Base-by-base conservation (phyloP, 2,113 vertebrate species). In the Bufo bufo region DNA sequence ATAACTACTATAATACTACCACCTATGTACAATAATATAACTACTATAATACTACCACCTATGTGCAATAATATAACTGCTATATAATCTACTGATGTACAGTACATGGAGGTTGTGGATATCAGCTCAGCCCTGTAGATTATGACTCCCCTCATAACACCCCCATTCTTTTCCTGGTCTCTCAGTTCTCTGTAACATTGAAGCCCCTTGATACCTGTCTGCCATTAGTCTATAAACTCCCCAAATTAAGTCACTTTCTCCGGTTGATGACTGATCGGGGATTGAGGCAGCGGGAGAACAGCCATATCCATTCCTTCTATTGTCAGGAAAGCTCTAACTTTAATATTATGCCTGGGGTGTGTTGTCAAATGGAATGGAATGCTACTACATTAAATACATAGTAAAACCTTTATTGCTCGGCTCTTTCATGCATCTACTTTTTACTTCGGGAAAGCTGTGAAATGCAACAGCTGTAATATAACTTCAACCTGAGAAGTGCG, bases 381-480 rank as follows among this genome's bases (percentile, higher is more conserved):
- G 85, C 85, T 58, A 23, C 85, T 63, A 87, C 77, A 81, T 87
- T 81, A 87, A 81, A 87, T 87, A 87, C 85, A 87, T 71, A 58
- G 77, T 87, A 87, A 87, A 81, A 81, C 58, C 85, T 87, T 87
- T 87, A 87, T 87, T 87, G 23, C 77, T 58, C 50, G 19, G 19
- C 47, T 87, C 78, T 45, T 81, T 69, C 77, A 74, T 72, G 65
- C 63, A 87, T 80, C 63, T 71, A 74, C 54, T 58, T 79, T 43
- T 58, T 52, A 5, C 23, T 58, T 79, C 20, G 8, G 23, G 84
- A 47, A 77, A 47, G 65, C 85, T 43, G 54, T 81, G 63, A 82
- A 87, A 87, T 81, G 17, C 78, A 87, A 87, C 85, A 59, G 43
- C 77, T 66, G 23, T 54, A 71, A 87, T 87, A 71, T 54, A 77